A percentile compares a stretch with the other conserved stretches of the same genome.
Conservation (phyloP, 2,113 vertebrate genomes). For the Megaptera novaeangliae region DNA sequence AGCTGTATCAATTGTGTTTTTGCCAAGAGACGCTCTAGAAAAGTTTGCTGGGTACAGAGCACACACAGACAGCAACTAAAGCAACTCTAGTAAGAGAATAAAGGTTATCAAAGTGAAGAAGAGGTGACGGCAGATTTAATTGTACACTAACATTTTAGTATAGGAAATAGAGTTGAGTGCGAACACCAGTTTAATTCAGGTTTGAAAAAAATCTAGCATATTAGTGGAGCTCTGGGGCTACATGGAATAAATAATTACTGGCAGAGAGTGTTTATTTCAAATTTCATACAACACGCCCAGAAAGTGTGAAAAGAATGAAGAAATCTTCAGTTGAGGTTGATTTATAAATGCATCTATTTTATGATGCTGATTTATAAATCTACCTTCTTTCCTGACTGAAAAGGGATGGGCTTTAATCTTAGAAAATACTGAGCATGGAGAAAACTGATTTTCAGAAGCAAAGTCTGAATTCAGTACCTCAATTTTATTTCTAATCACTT, state of each 20-base stretch:
- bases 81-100: neutral
- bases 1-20: neutral
- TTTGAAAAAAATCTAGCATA: neutral
- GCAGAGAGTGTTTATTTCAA: neutral
- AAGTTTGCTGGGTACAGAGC: neutral
- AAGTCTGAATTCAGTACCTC: neutral
- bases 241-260: neutral
- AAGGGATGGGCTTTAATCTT: neutral
- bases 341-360: neutral
- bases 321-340: neutral
- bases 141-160: neutral
- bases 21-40: neutral
- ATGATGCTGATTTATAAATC: neutral
- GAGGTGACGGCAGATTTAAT: conserved; percentile 31
- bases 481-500: conserved; percentile 10
- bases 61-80: neutral
- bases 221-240: neutral
- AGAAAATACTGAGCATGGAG: neutral
- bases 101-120: neutral
- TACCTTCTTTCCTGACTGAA: neutral
- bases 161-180: conserved; percentile 8
- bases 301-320: neutral
- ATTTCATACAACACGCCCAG: neutral
- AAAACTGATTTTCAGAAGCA: neutral
- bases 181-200: neutral